phyloP scores from a whole-genome alignment of 2,797 vertebrate species.

The Phoxinus dragarum region DNA sequence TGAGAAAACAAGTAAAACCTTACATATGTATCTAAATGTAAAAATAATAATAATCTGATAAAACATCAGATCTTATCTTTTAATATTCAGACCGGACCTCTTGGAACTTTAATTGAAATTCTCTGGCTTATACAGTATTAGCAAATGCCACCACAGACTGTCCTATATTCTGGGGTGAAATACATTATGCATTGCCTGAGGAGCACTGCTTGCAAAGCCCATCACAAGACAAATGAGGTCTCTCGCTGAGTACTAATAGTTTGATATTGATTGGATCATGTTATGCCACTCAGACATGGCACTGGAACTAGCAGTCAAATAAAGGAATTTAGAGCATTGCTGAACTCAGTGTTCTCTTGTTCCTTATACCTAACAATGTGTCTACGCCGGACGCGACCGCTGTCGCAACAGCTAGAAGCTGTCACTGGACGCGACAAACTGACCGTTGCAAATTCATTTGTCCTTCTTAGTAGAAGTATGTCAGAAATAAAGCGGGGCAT shows the following conservation, averaged over 20 bases:
- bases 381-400: accelerated
- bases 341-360: conserved; percentile 13
- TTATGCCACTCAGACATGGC: conserved; percentile 36
- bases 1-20: background rate
- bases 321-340: conserved; percentile 36
- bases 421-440: background rate
- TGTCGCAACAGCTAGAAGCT: background rate
- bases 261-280: conserved; percentile 69
- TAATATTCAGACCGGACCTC: background rate
- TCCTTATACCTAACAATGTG: background rate
- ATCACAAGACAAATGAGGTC: conserved; percentile 67
- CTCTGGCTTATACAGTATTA: conserved; percentile 53
- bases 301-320: conserved; percentile 38
- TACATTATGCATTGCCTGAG: conserved; percentile 67
- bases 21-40: background rate
- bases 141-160: conserved; percentile 65
- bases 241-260: conserved; percentile 66
- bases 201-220: conserved; percentile 67
- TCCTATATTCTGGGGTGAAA: conserved; percentile 71
- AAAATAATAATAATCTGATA: background rate
- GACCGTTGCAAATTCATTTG: background rate
- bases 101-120: background rate
- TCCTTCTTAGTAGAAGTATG: background rate
- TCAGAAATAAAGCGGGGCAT: background rate
- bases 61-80: background rate